These are phyloP conservation scores for Globodera ellingtonae DNA, from an alignment of 1,140 invertebrate genomes.

Conservation along the genomic window DNA sequence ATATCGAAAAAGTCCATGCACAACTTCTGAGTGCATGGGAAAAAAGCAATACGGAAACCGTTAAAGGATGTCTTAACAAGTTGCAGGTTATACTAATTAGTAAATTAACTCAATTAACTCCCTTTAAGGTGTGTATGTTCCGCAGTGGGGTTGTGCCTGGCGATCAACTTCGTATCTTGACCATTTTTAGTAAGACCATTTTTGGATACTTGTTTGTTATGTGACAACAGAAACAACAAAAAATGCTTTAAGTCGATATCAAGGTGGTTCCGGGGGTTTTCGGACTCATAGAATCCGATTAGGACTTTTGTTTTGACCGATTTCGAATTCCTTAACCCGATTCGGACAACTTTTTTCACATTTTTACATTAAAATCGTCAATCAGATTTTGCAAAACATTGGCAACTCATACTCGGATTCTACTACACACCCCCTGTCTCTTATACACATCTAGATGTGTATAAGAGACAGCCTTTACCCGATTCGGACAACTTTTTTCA, in stretches of 20 bases:
- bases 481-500: no score
- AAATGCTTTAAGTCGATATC: no score
- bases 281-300: no score
- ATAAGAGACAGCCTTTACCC: no score
- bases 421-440: no score
- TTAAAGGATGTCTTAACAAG: background rate
- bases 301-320: no score
- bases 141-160: background rate
- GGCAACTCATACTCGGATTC: no score
- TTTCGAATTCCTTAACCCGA: no score
- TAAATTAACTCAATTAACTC: background rate
- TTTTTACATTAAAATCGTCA: background rate
- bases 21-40: background rate
- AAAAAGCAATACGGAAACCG: background rate
- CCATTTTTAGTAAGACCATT: background rate
- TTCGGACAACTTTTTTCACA: background rate
- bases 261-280: no score
- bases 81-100: background rate
- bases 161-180: background rate
- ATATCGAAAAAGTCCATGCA: background rate
- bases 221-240: no score
- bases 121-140: background rate
- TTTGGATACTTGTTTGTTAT: background rate
- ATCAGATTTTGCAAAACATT: no score
- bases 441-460: no score